A percentile compares a stretch with the other conserved stretches of the same genome.
Evolutionary conservation across 2,113 vertebrate species (phyloP).

Genomic region (Diglossa brunneiventris): DNA sequence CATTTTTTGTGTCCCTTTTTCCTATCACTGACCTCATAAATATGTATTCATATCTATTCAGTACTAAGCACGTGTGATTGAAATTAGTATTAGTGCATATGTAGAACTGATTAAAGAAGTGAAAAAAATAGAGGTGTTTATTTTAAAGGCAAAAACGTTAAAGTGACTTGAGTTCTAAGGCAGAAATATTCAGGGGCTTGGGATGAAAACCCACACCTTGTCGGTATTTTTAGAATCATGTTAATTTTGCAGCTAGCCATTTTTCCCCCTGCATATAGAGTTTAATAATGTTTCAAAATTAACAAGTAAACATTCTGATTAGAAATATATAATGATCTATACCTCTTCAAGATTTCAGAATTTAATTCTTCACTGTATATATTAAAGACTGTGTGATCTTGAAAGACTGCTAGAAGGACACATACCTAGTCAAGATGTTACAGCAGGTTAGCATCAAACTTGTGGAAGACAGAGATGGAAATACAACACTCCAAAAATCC

Average conservation of each 20-base stretch:
- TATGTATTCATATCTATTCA: not conserved
- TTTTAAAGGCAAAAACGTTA: not conserved
- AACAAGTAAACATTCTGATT: not conserved
- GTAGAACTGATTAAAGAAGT: slow-evolving; percentile 17
- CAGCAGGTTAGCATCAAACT: not conserved
- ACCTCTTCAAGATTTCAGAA: not conserved
- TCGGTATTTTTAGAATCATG: not conserved
- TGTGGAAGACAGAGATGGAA: not conserved
- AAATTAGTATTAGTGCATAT: not conserved
- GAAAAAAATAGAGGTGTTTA: not conserved
- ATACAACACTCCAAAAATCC: not conserved
- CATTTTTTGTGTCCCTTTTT: not conserved
- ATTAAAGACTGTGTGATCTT: not conserved
- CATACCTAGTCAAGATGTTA: fast-evolving
- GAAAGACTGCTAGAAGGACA: not conserved
- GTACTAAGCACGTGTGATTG: not conserved
- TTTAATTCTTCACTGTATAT: not conserved
- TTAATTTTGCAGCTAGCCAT: not conserved
- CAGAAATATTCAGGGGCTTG: not conserved
- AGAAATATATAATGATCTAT: not conserved
- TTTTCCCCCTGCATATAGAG: not conserved
- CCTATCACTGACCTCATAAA: slow-evolving; percentile 11
- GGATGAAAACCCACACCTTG: not conserved
- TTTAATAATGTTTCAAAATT: not conserved
- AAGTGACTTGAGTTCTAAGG: not conserved